Conservation (phyloP, 2,797 vertebrate genomes). For the Parauchenoglanis ngamensis region DNA sequence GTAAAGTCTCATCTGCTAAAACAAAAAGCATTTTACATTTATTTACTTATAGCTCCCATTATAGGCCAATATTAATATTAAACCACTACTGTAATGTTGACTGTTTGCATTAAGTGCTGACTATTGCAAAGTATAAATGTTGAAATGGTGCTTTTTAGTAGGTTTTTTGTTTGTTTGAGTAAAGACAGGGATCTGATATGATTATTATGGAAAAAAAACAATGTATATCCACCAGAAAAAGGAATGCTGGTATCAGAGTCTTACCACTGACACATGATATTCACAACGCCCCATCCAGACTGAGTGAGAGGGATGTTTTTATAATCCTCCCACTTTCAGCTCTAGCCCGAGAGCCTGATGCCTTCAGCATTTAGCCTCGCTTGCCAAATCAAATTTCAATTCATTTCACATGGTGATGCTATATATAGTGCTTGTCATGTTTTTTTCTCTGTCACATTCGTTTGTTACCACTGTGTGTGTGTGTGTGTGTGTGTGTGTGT, state of each 20-base stretch:
- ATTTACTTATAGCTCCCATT: neutral
- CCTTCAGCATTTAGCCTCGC: conserved; percentile 12
- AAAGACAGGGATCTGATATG: neutral
- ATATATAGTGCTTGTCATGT: conserved; percentile 45
- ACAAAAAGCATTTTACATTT: neutral
- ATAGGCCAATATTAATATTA: neutral
- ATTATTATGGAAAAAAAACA: neutral
- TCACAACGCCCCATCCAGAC: conserved; percentile 8
- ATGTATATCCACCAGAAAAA: neutral
- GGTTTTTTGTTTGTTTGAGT: neutral
- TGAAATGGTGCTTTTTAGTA: neutral
- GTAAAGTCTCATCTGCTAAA: neutral
- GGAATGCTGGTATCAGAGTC: neutral
- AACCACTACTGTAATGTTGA: neutral
- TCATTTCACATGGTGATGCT: conserved; percentile 51
- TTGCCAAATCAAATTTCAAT: neutral
- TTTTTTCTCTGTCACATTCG: neutral
- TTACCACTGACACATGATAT: neutral
- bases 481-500: neutral
- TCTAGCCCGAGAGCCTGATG: conserved; percentile 15
- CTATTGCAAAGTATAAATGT: neutral
- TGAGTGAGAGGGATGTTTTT: neutral
- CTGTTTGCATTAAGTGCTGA: neutral
- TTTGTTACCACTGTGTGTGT: neutral
- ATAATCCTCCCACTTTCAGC: conserved; percentile 8